Conservation (phyloP, 2,888 invertebrate genomes). For the Oxycera nigricornis region DNA sequence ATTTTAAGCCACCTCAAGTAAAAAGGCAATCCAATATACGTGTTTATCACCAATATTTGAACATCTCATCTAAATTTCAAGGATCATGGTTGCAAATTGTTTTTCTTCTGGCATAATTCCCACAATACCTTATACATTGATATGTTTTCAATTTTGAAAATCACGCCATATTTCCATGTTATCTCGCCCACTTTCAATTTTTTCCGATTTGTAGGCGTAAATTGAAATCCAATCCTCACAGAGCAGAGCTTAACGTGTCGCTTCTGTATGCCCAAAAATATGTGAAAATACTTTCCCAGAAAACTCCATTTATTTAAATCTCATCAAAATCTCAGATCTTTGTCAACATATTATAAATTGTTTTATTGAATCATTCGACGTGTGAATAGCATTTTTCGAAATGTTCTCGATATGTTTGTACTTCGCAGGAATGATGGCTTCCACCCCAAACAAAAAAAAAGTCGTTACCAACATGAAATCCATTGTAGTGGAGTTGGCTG, state of each 20-base stretch:
- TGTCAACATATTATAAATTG: conserved; percentile 31
- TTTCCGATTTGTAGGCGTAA: not conserved
- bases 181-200: not conserved
- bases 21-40: no score
- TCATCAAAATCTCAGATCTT: conserved; percentile 22
- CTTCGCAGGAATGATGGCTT: no score
- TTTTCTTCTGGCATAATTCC: no score
- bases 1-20: no score
- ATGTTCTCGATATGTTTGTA: not conserved
- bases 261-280: not conserved
- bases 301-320: conserved; percentile 26
- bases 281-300: not conserved
- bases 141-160: conserved; percentile 2
- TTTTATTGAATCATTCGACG: conserved; percentile 1
- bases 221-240: not conserved
- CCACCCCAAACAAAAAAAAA: not conserved
- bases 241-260: not conserved
- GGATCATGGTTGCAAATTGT: no score
- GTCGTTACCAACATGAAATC: not conserved
- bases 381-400: conserved; percentile 4
- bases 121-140: no score
- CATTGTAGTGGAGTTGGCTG: not conserved
- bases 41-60: no score
- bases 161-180: not conserved
- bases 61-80: no score